phyloP scores from a whole-genome alignment of 2,888 invertebrate genomes.

The Ichneumoninae sp. region DNA sequence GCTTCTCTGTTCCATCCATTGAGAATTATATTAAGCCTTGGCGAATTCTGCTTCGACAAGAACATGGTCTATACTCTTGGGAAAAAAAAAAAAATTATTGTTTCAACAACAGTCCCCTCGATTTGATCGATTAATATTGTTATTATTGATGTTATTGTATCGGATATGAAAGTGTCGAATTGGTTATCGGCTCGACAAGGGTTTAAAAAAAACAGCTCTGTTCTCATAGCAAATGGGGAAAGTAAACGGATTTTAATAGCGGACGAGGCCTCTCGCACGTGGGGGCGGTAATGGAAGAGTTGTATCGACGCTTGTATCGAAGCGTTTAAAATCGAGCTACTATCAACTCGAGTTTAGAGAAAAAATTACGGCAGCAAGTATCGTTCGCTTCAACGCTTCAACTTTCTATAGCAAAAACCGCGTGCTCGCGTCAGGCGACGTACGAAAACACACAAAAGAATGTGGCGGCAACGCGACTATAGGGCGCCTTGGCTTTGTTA shows the following conservation, averaged over 20 bases:
- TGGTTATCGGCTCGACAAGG: neutral
- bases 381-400: neutral
- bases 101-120: neutral
- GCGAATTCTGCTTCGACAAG: neutral
- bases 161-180: neutral
- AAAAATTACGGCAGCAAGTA: neutral
- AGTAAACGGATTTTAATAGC: neutral
- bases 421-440: conserved; percentile 28
- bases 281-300: conserved; percentile 16
- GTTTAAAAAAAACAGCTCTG: conserved; percentile 7
- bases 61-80: neutral
- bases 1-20: neutral
- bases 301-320: conserved; percentile 24
- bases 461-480: conserved; percentile 47
- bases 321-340: conserved; percentile 50
- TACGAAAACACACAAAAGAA: conserved; percentile 57
- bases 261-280: neutral
- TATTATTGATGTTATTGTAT: neutral
- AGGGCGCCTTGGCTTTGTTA: conserved; percentile 37
- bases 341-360: conserved; percentile 43
- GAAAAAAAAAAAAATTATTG: neutral
- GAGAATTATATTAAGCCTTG: conserved; percentile 3
- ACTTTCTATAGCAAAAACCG: conserved; percentile 6
- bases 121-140: neutral
- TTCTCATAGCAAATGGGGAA: neutral